Evolutionary conservation across 2,888 invertebrate species (phyloP), one percentile per base, ranked within the genome.

Genomic region (Meloe dianella): DNA sequence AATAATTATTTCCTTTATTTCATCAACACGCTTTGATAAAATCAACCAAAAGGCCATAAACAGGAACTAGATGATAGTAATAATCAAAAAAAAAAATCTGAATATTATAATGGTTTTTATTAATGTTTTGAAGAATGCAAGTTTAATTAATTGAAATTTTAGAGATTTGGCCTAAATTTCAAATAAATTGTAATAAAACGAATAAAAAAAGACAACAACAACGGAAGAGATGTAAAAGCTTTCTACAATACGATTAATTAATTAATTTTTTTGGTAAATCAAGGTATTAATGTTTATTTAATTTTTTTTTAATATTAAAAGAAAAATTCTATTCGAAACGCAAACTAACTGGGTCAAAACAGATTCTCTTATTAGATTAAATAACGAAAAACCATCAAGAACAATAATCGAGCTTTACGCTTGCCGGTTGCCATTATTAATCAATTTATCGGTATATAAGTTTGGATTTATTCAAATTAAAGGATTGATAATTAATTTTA

Each of bases 1-100:
- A 66, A 68, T 68, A 68, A 68, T 68, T 68, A 47, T 68, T 68
- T 68, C 68, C 68, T 68, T 61, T 68, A 66, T 68, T 68, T 66
- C 66, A 63, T 32, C 51, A 47, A 59, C 54, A 51, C 61, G 47
- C 41, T 51, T 27, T 54, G 65, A 65, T 65, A 60, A 61, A 61
- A 68, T 68, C 66, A 57, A 20, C 58, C 12, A 38, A 68, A 66
- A 20, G 63, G 61, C 61, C 66, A 61, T 61, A 47, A 9, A 51
- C 68, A 68, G 68, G 68, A 68, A 68, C 63, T 63, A 30, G 35
- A 63, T 20, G 63, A 63, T 60, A 54, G 58, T 27, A 57, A 57
- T 57, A 57, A 57, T 10, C 20, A 6, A 22, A 27, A 17, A 22
- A 10, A 17, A 32, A 29, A 32, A 57, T 57, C 24, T 57, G 14